Evolutionary conservation across 23 tunicate species (phyloP).

Genomic region (Corella eumyota): DNA sequence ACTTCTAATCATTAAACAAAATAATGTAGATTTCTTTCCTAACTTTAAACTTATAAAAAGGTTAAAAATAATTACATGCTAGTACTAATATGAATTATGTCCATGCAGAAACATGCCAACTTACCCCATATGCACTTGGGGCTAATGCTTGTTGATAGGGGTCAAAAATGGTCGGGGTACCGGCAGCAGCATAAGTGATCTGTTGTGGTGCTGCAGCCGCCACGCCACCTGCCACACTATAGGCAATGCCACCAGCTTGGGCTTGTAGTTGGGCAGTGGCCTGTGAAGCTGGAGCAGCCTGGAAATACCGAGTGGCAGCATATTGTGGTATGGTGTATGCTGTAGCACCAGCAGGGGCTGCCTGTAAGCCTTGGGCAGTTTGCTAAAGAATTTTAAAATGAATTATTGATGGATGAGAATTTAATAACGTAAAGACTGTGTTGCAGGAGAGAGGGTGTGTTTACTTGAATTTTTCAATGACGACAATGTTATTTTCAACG

Average conservation of each 20-base stretch:
- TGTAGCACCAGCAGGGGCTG: slow-evolving; percentile 45
- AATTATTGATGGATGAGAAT: too few species aligned
- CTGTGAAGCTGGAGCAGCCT: slow-evolving; percentile 50
- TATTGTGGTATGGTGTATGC: slow-evolving; percentile 59
- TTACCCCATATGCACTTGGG: slow-evolving; percentile 73
- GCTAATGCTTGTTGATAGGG: slow-evolving; percentile 88
- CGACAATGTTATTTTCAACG: slow-evolving; percentile 1
- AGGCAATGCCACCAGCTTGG: slow-evolving; percentile 43
- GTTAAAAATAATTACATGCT: too few species aligned
- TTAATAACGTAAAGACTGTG: too few species aligned
- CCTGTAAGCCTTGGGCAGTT: slow-evolving; percentile 1
- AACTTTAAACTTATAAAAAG: too few species aligned
- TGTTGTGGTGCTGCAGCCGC: slow-evolving; percentile 53
- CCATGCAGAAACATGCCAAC: slow-evolving; percentile 4
- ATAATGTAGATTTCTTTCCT: too few species aligned
- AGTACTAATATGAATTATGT: too few species aligned
- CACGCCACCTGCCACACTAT: slow-evolving; percentile 41
- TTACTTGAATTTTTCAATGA: background rate
- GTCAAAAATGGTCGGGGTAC: slow-evolving; percentile 38
- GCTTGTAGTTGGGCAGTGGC: slow-evolving; percentile 65
- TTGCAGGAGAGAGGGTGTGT: too few species aligned
- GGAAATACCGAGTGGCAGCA: slow-evolving; percentile 40
- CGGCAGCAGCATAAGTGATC: slow-evolving; percentile 19
- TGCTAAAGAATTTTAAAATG: too few species aligned
- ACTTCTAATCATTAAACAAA: too few species aligned